Evolutionary conservation across 2,113 vertebrate species (phyloP), one percentile per base, ranked within the genome.

Genomic region (Planiliza haematocheilus): DNA sequence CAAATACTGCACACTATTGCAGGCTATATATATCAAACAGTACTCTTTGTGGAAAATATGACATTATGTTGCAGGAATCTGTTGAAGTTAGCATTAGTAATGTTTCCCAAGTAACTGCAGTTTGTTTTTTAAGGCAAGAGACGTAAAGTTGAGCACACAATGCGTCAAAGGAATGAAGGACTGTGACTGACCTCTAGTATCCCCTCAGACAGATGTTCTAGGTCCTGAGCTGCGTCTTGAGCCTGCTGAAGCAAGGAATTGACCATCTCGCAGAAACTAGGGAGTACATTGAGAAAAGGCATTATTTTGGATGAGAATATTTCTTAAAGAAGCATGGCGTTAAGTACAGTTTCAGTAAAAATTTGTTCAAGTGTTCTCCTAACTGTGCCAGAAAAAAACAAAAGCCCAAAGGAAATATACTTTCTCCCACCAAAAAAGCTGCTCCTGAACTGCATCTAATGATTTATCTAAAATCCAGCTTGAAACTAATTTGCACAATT

Each of bases 241-340:
- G 90, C 76, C 78, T 92, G 89, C 7, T 93, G 85, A 10, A 96
- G 89, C 81, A 96, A 90, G 70, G 94, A 92, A 79, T 93, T 96
- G 21, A 97, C 93, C 89, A 93, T 75, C 58, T 94, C 84, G 6
- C 94, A 97, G 93, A 98, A 98, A 89, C 96, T 98, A 82, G 18
- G 12, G 6, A 55, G 20, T 77, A 78, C 45, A 60, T 7, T 4
- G 16, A 1, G 1, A 21, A 7, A 66, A 61, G 9, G 43, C 11
- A n/a, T 14, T 42, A 13, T 39, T 17, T 39, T 6, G 20, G 14
- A n/a, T 52, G 21, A 41, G 16, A 42, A 20, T n/a, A 24, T 30
- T 11, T 18, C 5, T 17, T 50, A 20, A 50, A 6, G 17, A 7
- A 36, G 1, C 13, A 20, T 24, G 10, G 24, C 11, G 20, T 51